Conservation (phyloP, 2,888 invertebrate species). For the Endotricha flammealis region DNA sequence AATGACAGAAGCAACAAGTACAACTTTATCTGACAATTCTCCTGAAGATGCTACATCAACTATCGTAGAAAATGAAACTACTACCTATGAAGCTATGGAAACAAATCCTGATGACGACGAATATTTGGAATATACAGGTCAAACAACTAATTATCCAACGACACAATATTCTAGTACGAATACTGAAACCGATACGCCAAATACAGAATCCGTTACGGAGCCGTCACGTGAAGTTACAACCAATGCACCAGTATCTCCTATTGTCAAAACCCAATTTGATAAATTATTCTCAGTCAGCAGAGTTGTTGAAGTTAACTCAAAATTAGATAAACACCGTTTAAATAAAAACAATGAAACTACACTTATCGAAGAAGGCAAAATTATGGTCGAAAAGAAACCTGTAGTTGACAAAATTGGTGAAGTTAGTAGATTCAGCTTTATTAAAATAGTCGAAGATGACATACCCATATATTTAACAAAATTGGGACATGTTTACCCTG, state of each 20-base stretch:
- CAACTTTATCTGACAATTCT: slow-evolving; percentile 35
- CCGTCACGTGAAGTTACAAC: slow-evolving; percentile 39
- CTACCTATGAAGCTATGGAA: slow-evolving; percentile 45
- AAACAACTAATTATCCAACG: slow-evolving; percentile 45
- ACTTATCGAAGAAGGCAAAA: slow-evolving; percentile 69
- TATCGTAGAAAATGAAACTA: slow-evolving; percentile 44
- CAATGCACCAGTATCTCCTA: slow-evolving; percentile 38
- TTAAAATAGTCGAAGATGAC: slow-evolving; percentile 82
- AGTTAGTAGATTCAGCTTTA: slow-evolving; percentile 82
- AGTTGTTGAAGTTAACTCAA: slow-evolving; percentile 82
- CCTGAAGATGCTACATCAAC: slow-evolving; percentile 35
- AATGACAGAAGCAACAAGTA: slow-evolving; percentile 39
- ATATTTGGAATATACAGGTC: slow-evolving; percentile 54
- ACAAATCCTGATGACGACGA: slow-evolving; percentile 55
- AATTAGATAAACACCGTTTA: slow-evolving; percentile 78
- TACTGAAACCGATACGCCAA: slow-evolving; percentile 32
- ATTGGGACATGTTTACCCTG: slow-evolving; percentile 67
- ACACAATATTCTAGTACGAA: slow-evolving; percentile 38
- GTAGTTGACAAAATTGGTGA: slow-evolving; percentile 82
- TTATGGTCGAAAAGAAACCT: slow-evolving; percentile 79
- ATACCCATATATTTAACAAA: slow-evolving; percentile 72
- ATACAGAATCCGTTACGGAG: slow-evolving; percentile 34
- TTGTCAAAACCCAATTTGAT: slow-evolving; percentile 72
- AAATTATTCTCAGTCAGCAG: slow-evolving; percentile 83
- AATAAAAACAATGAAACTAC: slow-evolving; percentile 77